Conservation (phyloP, 1,140 invertebrate genomes). For the Drosophila neocordata region DNA sequence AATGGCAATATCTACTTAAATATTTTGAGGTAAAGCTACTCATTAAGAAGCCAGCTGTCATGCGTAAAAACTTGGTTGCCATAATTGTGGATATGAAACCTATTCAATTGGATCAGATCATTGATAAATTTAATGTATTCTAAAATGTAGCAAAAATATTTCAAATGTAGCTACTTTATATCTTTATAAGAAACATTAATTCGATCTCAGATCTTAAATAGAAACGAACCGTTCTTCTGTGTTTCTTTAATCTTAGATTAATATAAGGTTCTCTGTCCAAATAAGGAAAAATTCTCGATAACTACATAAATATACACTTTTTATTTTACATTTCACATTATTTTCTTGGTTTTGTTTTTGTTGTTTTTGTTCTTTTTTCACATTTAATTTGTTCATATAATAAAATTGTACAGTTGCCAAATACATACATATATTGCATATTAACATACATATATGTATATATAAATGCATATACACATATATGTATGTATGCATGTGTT, state of each 20-base stretch:
- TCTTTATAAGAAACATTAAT: no score
- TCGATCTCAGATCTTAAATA: no score
- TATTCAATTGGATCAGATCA: conserved; percentile 38
- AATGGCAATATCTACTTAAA: conserved; percentile 84
- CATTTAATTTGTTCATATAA: conserved; percentile 7
- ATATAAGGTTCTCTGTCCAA: no score
- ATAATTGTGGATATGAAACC: conserved; percentile 63
- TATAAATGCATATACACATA: no score
- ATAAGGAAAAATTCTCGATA: neutral
- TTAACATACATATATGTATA: conserved; percentile 23
- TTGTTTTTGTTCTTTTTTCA: conserved; percentile 8
- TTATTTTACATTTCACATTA: conserved; percentile 46
- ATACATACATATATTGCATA: conserved; percentile 39
- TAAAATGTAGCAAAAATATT: conserved; percentile 19
- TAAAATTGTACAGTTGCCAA: conserved; percentile 47
- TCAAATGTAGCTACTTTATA: no score
- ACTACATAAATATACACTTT: conserved; percentile 48
- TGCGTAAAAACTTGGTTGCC: conserved; percentile 47
- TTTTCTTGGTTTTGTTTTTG: neutral
- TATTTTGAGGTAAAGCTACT: conserved; percentile 83
- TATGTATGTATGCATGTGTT: neutral
- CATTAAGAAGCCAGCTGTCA: conserved; percentile 66
- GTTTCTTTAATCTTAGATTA: no score
- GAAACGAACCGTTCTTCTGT: no score
- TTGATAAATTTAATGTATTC: conserved; percentile 52